Evolutionary conservation across 2,888 invertebrate genomes (phyloP).

Genomic region (Phengaris alcon): DNA sequence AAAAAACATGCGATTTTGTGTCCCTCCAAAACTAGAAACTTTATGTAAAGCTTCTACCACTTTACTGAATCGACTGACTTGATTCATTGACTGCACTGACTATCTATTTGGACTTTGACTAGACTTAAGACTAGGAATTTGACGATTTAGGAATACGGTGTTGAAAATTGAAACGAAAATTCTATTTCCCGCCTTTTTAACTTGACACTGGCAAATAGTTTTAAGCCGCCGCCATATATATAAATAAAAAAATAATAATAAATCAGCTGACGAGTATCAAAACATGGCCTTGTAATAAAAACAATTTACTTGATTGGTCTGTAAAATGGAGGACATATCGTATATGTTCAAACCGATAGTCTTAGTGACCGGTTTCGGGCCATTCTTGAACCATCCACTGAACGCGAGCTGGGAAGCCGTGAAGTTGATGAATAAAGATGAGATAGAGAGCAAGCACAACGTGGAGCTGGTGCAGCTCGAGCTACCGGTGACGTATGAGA

Average conservation of each 20-base stretch:
- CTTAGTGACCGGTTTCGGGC: slow-evolving; percentile 89
- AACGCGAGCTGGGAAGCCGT: slow-evolving; percentile 94
- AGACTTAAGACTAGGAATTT: no score
- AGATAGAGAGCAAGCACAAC: slow-evolving; percentile 71
- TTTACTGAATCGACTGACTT: no score
- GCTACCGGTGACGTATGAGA: slow-evolving; percentile 85
- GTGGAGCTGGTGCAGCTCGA: slow-evolving; percentile 79
- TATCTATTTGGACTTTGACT: no score
- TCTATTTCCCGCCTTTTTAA: no score
- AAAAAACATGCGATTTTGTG: no score
- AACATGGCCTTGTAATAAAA: background rate
- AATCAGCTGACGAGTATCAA: slow-evolving; percentile 14
- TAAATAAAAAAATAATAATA: background rate
- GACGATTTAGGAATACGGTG: no score
- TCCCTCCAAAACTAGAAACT: no score
- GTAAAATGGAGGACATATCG: slow-evolving; percentile 40
- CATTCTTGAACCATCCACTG: slow-evolving; percentile 83
- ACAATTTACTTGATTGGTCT: background rate
- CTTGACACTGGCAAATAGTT: no score
- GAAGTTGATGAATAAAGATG: slow-evolving; percentile 77
- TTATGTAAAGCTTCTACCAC: no score
- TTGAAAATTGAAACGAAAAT: no score
- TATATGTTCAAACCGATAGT: slow-evolving; percentile 63
- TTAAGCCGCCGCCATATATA: no score
- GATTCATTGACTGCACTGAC: no score